Conservation (phyloP, 2,797 vertebrate species). For the Rhodeus uyekii region DNA sequence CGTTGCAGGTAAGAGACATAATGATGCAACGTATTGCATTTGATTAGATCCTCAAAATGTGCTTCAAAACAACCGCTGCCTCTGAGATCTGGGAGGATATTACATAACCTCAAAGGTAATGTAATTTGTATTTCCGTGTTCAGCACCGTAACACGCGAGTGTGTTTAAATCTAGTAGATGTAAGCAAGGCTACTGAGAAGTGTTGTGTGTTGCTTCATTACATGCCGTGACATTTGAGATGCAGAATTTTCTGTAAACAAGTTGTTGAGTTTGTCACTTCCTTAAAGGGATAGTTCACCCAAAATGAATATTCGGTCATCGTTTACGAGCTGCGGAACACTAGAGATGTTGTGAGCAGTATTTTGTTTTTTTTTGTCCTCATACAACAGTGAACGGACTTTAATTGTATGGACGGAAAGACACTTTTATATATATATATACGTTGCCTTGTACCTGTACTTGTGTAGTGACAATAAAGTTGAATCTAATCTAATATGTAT, state of each 20-base stretch:
- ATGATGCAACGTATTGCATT: not conserved
- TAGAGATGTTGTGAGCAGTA: not conserved
- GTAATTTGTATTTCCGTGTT: constrained; percentile 5
- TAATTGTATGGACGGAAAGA: no score
- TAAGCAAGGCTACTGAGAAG: constrained; percentile 48
- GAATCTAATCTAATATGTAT: no score
- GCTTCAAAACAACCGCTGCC: not conserved
- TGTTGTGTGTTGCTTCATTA: constrained; percentile 50
- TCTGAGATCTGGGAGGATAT: not conserved
- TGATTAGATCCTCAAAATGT: not conserved
- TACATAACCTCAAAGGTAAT: constrained; percentile 18
- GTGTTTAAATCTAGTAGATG: constrained; percentile 7
- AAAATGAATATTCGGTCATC: not conserved
- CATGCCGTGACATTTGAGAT: constrained; percentile 59
- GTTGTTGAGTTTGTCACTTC: constrained; percentile 34
- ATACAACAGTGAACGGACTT: not conserved
- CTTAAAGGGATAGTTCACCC: not conserved
- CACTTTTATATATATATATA: no score
- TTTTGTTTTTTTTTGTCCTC: not conserved
- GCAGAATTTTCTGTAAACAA: constrained; percentile 53
- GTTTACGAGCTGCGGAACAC: not conserved
- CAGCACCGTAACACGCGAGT: not conserved
- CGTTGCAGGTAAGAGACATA: constrained; percentile 85
- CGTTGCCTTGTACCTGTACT: no score
- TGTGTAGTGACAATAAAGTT: no score